Evolutionary conservation across 2,113 vertebrate genomes (phyloP).

Genomic region (Andinoacara biseriatus): DNA sequence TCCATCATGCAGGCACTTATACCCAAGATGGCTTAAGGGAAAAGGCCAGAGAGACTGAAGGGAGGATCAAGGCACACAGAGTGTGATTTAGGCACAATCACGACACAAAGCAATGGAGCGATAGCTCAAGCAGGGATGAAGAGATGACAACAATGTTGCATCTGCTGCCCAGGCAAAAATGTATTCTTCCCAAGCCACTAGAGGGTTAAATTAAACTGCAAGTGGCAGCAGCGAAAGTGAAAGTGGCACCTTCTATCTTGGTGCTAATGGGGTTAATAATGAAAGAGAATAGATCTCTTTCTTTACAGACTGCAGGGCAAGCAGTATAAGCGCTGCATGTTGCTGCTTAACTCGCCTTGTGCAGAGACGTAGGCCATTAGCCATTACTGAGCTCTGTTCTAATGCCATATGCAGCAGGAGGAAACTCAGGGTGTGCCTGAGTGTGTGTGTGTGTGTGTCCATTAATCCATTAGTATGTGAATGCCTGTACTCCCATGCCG

Average conservation of each 20-base stretch:
- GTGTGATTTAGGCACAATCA: constrained; percentile 28
- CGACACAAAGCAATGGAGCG: not conserved
- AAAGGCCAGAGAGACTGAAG: constrained; percentile 47
- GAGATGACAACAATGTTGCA: not conserved
- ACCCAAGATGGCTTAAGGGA: constrained; percentile 53
- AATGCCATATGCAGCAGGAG: constrained; percentile 47
- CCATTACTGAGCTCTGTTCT: constrained; percentile 49
- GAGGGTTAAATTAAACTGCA: constrained; percentile 44
- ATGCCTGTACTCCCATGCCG: constrained; percentile 17
- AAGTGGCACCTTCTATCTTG: constrained; percentile 16
- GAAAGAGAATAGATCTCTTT: constrained; percentile 34
- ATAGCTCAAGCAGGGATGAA: constrained; percentile 1
- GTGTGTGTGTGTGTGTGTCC: constrained; percentile 28
- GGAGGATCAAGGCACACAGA: constrained; percentile 34
- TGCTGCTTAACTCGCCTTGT: constrained; percentile 58
- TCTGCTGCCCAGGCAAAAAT: constrained; percentile 11
- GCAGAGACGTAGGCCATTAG: constrained; percentile 59
- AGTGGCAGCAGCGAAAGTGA: not conserved
- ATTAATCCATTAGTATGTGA: constrained; percentile 61
- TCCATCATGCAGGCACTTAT: constrained; percentile 58
- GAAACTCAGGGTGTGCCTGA: constrained; percentile 28
- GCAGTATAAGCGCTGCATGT: constrained; percentile 22
- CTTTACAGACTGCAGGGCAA: constrained; percentile 27
- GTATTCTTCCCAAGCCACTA: not conserved
- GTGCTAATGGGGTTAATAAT: constrained; percentile 67